Evolutionary conservation across 2,888 invertebrate genomes (phyloP), one percentile per base, ranked within the genome.

Genomic region (Acronicta alni): DNA sequence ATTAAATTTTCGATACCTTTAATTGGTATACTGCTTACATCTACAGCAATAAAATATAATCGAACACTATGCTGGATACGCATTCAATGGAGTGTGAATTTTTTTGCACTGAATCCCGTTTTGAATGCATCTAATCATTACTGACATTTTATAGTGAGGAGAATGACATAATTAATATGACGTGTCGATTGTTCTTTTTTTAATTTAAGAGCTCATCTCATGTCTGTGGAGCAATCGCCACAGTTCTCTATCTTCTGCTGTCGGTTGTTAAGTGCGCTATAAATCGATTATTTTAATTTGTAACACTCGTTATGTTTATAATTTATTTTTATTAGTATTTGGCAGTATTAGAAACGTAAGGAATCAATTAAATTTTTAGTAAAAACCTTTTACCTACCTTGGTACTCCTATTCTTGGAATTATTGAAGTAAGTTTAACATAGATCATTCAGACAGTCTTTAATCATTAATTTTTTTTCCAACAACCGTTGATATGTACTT

Each of bases 141-240:
- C 60, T 74, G 71, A 63, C 75, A 74, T 73, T 74, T 70, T 38
- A 51, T 54, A 41, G 53, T 61, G 47, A 48, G 6, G 51, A 64
- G 55, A 65, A 68, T 73, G 61, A 49, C 46, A 45, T 61, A 57
- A 64, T 71, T 42, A n/a, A n/a, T n/a, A n/a, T n/a, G n/a, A n/a
- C n/a, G n/a, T n/a, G n/a, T n/a, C n/a, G n/a, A n/a, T n/a, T n/a
- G n/a, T n/a, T n/a, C n/a, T n/a, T n/a, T n/a, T n/a, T n/a, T n/a
- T n/a, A n/a, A n/a, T n/a, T n/a, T n/a, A n/a, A n/a, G n/a, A n/a
- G n/a, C n/a, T n/a, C n/a, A n/a, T n/a, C n/a, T n/a, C n/a, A n/a
- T n/a, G n/a, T n/a, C n/a, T n/a, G n/a, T n/a, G n/a, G n/a, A n/a
- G n/a, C n/a, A n/a, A n/a, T n/a, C n/a, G n/a, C n/a, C n/a, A n/a